Evolutionary conservation across 2,797 vertebrate genomes (phyloP).

Genomic region (Myotis daubentonii): DNA sequence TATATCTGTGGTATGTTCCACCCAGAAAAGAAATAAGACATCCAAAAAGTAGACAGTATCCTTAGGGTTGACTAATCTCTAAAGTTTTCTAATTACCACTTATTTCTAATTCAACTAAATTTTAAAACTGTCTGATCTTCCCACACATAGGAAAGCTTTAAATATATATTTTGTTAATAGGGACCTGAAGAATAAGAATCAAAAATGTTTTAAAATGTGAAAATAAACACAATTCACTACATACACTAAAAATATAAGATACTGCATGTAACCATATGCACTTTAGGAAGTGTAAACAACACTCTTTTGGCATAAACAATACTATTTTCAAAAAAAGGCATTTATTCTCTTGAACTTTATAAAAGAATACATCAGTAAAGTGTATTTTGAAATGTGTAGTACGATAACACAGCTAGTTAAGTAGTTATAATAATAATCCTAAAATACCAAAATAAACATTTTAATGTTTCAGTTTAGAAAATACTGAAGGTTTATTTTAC

Average conservation of each 20-base stretch:
- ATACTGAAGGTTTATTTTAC: slow-evolving; percentile 51
- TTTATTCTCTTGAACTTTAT: slow-evolving; percentile 8
- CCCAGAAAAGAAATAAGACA: slow-evolving; percentile 56
- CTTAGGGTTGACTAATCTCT: slow-evolving; percentile 49
- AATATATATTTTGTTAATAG: background rate
- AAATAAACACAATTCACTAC: slow-evolving; percentile 47
- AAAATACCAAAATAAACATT: slow-evolving; percentile 56
- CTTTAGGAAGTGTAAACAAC: slow-evolving; percentile 32
- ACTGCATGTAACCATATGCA: background rate
- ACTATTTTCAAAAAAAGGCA: background rate
- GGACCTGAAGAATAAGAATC: slow-evolving; percentile 13
- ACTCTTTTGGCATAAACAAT: background rate
- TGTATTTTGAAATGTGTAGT: slow-evolving; percentile 27
- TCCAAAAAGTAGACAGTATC: background rate
- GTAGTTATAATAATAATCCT: slow-evolving; percentile 1
- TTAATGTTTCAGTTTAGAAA: slow-evolving; percentile 51
- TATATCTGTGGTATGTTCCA: background rate
- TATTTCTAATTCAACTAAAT: slow-evolving; percentile 52
- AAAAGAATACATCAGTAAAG: slow-evolving; percentile 33
- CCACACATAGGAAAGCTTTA: background rate
- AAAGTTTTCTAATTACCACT: slow-evolving; percentile 46
- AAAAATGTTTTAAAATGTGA: slow-evolving; percentile 49
- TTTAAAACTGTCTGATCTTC: slow-evolving; percentile 9
- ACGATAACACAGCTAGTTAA: background rate
- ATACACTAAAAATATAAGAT: slow-evolving; percentile 23